Conservation (phyloP, 2,113 vertebrate species). For the Panthera tigris region DNA sequence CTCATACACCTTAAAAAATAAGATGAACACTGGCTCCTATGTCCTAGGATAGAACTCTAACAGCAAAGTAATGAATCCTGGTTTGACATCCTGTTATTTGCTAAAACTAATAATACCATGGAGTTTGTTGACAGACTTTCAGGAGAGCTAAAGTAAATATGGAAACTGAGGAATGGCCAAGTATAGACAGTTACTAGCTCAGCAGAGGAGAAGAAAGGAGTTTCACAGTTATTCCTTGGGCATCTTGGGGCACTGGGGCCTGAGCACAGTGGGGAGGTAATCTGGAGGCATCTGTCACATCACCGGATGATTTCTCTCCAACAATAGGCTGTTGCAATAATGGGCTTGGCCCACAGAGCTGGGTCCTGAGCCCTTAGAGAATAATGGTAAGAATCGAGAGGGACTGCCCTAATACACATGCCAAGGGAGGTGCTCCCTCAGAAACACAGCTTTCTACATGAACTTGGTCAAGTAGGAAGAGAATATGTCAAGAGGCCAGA, state of each 20-base stretch:
- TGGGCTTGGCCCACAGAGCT: neutral
- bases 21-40: conserved; percentile 59
- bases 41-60: conserved; percentile 59
- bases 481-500: neutral
- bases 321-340: neutral
- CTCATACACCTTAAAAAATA: conserved; percentile 64
- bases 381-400: neutral
- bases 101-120: conserved; percentile 74
- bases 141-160: conserved; percentile 76
- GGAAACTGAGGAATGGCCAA: conserved; percentile 72
- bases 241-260: neutral
- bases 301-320: neutral
- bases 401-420: neutral
- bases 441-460: neutral
- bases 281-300: neutral
- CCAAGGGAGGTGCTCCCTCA: neutral
- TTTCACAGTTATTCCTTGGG: conserved; percentile 38
- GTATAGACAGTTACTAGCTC: conserved; percentile 50
- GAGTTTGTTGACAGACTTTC: conserved; percentile 69
- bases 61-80: conserved; percentile 67
- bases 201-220: conserved; percentile 34
- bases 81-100: conserved; percentile 73
- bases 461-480: neutral
- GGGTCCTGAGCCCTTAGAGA: neutral
- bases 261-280: neutral